These are phyloP conservation scores for Drosophila equinoxialis DNA, from an alignment of 1,140 invertebrate genomes.

Conservation along the genomic window DNA sequence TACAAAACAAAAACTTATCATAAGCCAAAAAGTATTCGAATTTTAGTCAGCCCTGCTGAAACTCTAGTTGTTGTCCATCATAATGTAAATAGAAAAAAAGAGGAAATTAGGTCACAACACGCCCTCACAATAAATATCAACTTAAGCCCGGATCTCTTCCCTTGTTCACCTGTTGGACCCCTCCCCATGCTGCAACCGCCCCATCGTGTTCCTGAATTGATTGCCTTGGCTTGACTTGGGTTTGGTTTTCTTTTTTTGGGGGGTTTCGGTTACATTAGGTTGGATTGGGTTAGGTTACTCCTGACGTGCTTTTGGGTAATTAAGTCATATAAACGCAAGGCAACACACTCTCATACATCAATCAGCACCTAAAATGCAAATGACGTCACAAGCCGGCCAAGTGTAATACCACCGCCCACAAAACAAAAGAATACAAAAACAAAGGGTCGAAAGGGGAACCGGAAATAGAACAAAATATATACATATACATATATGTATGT, in stretches of 20 bases:
- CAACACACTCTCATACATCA: constrained; percentile 39
- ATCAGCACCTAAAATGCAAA: constrained; percentile 26
- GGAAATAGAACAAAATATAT: constrained; percentile 58
- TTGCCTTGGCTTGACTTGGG: constrained; percentile 37
- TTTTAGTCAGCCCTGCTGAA: background rate
- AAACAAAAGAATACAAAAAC: too few relatives aligned
- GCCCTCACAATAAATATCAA: constrained; percentile 6
- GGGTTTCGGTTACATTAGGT: background rate
- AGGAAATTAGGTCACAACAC: constrained; percentile 46
- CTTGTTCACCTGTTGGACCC: too few relatives aligned
- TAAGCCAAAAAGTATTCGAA: too few relatives aligned
- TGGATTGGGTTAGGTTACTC: constrained; percentile 32
- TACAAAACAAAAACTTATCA: too few relatives aligned
- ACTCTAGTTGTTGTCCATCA: background rate
- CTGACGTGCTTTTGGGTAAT: constrained; percentile 63
- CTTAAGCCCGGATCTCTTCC: background rate
- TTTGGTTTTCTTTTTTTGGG: too few relatives aligned
- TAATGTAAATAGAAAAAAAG: constrained; percentile 38
- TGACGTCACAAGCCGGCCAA: constrained; percentile 31
- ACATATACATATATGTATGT: too few relatives aligned
- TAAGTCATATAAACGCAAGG: constrained; percentile 54
- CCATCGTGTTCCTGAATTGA: background rate
- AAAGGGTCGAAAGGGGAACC: constrained; percentile 17
- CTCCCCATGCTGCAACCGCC: too few relatives aligned
- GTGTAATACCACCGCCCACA: background rate